Conservation (phyloP, 2,113 vertebrate species). For the Artemisiospiza belli region DNA sequence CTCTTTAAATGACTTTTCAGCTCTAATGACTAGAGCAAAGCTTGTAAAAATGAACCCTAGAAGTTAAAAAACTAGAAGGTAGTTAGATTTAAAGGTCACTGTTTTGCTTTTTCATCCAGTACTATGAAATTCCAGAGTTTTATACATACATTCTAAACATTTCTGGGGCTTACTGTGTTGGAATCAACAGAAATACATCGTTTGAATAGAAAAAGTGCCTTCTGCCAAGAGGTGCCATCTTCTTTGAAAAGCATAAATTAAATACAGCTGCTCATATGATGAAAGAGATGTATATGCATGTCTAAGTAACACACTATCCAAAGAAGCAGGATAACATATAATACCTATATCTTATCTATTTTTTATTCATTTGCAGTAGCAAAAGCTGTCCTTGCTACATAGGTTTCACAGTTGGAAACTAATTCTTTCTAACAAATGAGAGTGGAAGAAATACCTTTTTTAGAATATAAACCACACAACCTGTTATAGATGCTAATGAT, state of each 20-base stretch:
- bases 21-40: not conserved
- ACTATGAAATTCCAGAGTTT: not conserved
- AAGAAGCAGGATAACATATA: not conserved
- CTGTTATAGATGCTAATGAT: slow-evolving; percentile 61
- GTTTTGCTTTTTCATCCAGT: not conserved
- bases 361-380: not conserved
- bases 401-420: not conserved
- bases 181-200: not conserved
- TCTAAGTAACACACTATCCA: not conserved
- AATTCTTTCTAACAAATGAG: not conserved
- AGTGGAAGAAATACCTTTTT: slow-evolving; percentile 34
- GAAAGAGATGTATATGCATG: not conserved
- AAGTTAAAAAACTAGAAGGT: not conserved
- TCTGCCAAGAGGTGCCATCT: not conserved
- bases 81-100: not conserved
- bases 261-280: not conserved
- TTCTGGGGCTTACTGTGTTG: not conserved
- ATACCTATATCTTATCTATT: not conserved
- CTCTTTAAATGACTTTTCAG: not conserved
- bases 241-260: not conserved
- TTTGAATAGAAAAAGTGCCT: not conserved
- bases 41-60: not conserved
- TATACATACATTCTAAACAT: not conserved
- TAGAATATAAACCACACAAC: slow-evolving; percentile 27
- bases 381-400: not conserved